Base-by-base conservation (phyloP, 2,797 vertebrate genomes). In the Synaphobranchus kaupii region DNA sequence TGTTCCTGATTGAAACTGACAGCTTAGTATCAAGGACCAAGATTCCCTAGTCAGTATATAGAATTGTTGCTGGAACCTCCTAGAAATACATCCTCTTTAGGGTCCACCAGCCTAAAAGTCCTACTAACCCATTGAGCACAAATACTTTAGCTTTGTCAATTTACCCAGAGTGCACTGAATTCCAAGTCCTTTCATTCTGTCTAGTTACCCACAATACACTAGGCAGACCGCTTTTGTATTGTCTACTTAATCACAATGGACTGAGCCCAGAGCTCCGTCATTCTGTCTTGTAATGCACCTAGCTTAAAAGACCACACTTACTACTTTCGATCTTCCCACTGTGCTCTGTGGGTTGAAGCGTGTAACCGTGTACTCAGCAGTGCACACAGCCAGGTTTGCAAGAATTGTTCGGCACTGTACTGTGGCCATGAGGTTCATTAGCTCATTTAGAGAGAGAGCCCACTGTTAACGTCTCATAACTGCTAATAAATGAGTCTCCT, bases 121-220 rank as follows among this genome's bases (percentile, higher is more conserved):
- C 63, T 31, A 71, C n/a, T 15, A 9, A 71, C n/a, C 9, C 28
- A 34, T n/a, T 71, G n/a, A 71, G 28, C 68, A 31, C n/a, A 71
- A 8, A 71, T 20, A 31, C n/a, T n/a, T 71, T 31, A 71, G n/a
- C 68, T 12, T 44, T 54, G 34, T 20, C 39, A 39, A 39, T 39
- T 39, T n/a, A 54, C 85, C 66, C 85, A 76, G 15, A 56, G 76
- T 86, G 48, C 85, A 86, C 71, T 39, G n/a, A 31, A 28, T 25
- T 15, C 44, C 78, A 54, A 81, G 34, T 20, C 85, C 22, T 47
- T 5, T 80, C 20, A 13, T 15, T 22, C 34, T 39, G 15, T 63
- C 73, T 54, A 7, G 54, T 48, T 80, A 58, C 73, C 34, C 56
- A 63, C 25, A 20, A 78, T 22, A 48, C 39, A 28, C 86, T 60